These are phyloP conservation scores for Syrista parreyssii DNA, from an alignment of 2,888 invertebrate genomes.

Conservation along the genomic window DNA sequence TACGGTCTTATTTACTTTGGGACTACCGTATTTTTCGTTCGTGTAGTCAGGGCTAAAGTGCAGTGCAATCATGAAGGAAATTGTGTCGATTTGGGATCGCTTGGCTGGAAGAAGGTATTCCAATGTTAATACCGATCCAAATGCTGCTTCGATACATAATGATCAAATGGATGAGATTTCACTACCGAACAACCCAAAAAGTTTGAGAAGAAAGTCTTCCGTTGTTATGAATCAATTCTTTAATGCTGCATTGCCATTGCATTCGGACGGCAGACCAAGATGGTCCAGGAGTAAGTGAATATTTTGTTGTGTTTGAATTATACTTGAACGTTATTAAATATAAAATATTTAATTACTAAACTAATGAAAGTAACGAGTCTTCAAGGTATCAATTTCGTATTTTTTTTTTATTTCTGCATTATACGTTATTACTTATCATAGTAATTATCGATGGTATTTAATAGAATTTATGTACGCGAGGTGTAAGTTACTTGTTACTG, in stretches of 20 bases:
- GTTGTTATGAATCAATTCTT: conserved; percentile 65
- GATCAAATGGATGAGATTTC: conserved; percentile 27
- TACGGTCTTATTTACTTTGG: neutral
- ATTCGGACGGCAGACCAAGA: conserved; percentile 58
- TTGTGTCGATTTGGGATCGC: conserved; percentile 71
- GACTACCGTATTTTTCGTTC: neutral
- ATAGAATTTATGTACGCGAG: neutral
- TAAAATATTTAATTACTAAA: no score
- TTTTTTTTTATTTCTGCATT: no score
- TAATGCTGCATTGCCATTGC: conserved; percentile 66
- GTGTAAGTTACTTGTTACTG: neutral
- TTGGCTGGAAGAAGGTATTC: conserved; percentile 71
- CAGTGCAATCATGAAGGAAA: conserved; percentile 71
- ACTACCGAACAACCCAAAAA: conserved; percentile 47
- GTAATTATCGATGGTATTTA: no score
- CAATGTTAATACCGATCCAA: conserved; percentile 65
- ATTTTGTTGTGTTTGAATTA: neutral
- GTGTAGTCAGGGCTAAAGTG: neutral
- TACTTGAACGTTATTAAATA: neutral
- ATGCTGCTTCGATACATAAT: conserved; percentile 19
- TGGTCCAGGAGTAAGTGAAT: conserved; percentile 67
- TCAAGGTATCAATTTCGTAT: no score
- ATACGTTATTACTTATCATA: no score
- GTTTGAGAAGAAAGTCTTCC: conserved; percentile 64
- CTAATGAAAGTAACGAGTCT: no score